phyloP scores from a whole-genome alignment of 2,888 invertebrate genomes.

The Zaprionus obscuricornis region DNA sequence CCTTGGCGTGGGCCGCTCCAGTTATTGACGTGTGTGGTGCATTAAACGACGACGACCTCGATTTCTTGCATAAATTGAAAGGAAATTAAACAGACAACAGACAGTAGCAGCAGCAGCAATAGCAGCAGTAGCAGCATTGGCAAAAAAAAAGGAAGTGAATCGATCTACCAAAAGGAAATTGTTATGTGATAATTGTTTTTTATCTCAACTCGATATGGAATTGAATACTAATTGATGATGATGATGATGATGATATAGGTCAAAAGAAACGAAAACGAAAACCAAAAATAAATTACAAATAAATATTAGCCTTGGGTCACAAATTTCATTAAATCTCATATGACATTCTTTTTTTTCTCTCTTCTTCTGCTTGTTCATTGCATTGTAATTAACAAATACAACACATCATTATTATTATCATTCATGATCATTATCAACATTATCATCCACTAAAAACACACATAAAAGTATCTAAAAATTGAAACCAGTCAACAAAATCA shows the following conservation, averaged over 20 bases:
- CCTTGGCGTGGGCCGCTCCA: conserved; percentile 20
- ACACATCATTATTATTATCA: conserved; percentile 6
- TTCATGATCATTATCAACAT: neutral
- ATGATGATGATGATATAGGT: too few relatives aligned
- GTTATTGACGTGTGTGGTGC: conserved; percentile 13
- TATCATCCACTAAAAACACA: conserved; percentile 12
- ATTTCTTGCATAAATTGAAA: conserved; percentile 76
- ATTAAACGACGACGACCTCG: conserved; percentile 42
- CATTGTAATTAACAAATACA: too few relatives aligned
- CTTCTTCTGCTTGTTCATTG: too few relatives aligned
- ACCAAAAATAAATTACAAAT: too few relatives aligned
- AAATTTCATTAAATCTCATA: too few relatives aligned
- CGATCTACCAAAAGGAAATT: conserved; percentile 47
- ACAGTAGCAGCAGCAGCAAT: too few relatives aligned
- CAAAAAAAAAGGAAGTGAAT: conserved; percentile 32
- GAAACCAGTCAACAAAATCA: conserved; percentile 45
- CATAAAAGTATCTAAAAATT: conserved; percentile 30
- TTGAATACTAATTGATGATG: conserved; percentile 36
- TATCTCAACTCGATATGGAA: conserved; percentile 16
- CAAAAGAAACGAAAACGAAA: too few relatives aligned
- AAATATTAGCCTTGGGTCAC: too few relatives aligned
- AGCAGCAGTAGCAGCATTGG: too few relatives aligned
- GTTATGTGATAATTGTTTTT: conserved; percentile 64
- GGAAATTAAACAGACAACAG: conserved; percentile 72
- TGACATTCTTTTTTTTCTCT: too few relatives aligned